A percentile compares a stretch with the other conserved stretches of the same genome.
phyloP scores from a whole-genome alignment of 2,113 vertebrate genomes.

The Pelecanus crispus region DNA sequence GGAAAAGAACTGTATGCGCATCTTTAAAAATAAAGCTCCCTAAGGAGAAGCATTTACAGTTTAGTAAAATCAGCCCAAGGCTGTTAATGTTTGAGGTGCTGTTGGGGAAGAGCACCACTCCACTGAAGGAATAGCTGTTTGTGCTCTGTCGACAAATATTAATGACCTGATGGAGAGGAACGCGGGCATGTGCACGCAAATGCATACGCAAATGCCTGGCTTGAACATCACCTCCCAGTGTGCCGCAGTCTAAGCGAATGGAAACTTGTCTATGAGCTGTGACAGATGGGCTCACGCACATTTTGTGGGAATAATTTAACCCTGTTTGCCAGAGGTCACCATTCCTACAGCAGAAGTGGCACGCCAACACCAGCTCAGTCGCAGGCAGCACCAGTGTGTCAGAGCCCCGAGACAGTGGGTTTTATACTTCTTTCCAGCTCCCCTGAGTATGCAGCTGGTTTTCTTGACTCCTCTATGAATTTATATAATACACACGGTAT shows the following conservation, averaged over 20 bases:
- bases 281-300: neutral
- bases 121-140: neutral
- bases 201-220: neutral
- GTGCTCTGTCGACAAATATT: neutral
- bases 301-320: neutral
- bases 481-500: neutral
- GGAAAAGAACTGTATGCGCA: neutral
- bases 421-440: neutral
- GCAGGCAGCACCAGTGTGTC: rapidly evolving
- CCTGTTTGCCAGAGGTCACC: neutral
- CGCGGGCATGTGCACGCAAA: neutral
- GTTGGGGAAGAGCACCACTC: neutral
- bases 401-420: rapidly evolving
- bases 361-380: neutral
- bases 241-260: neutral
- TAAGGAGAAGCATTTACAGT: neutral
- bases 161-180: neutral
- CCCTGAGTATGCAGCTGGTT: neutral
- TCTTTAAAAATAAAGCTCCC: neutral
- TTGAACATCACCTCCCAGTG: neutral
- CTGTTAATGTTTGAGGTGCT: neutral
- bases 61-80: neutral
- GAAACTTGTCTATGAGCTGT: neutral
- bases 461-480: neutral
- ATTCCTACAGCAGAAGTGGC: neutral